Conservation (phyloP, 2,113 vertebrate species). For the Asarcornis scutulata region DNA sequence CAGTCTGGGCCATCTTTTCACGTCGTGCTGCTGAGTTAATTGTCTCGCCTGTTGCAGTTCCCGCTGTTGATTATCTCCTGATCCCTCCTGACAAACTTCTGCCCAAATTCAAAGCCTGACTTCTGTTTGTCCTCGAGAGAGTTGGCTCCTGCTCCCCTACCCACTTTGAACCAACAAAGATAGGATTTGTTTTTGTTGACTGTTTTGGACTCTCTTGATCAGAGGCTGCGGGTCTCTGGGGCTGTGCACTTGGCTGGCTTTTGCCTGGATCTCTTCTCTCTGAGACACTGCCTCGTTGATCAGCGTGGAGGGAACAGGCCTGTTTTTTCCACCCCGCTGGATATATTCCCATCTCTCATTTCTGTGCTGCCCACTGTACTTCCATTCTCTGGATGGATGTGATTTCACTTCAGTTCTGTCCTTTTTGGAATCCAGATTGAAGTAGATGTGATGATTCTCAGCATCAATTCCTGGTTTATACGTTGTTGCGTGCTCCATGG, state of each 20-base stretch:
- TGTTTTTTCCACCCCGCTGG: constrained; percentile 54
- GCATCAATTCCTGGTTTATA: constrained; percentile 5
- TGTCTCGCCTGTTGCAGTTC: constrained; percentile 32
- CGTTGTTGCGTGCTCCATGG: constrained; percentile 7
- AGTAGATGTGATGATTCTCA: constrained; percentile 22
- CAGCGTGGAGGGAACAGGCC: constrained; percentile 36
- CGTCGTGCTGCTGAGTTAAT: constrained; percentile 14
- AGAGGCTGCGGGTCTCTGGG: constrained; percentile 32
- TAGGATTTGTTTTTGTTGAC: constrained; percentile 55
- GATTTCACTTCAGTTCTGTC: constrained; percentile 39
- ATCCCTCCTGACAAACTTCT: constrained; percentile 26
- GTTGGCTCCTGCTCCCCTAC: background rate
- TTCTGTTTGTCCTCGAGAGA: constrained; percentile 36
- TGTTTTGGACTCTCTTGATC: constrained; percentile 46
- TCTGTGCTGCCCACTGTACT: constrained; percentile 16
- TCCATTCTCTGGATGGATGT: constrained; percentile 14
- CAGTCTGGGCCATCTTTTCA: background rate
- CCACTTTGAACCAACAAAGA: constrained; percentile 40
- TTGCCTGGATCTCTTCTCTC: background rate
- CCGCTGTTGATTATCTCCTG: constrained; percentile 24
- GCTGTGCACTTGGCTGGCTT: constrained; percentile 46
- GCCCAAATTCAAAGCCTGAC: constrained; percentile 17
- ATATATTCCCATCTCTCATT: constrained; percentile 43
- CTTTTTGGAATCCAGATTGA: constrained; percentile 17
- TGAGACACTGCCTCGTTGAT: constrained; percentile 46